Conservation (phyloP, 2,888 invertebrate genomes). For the Ptilodon capucinus region DNA sequence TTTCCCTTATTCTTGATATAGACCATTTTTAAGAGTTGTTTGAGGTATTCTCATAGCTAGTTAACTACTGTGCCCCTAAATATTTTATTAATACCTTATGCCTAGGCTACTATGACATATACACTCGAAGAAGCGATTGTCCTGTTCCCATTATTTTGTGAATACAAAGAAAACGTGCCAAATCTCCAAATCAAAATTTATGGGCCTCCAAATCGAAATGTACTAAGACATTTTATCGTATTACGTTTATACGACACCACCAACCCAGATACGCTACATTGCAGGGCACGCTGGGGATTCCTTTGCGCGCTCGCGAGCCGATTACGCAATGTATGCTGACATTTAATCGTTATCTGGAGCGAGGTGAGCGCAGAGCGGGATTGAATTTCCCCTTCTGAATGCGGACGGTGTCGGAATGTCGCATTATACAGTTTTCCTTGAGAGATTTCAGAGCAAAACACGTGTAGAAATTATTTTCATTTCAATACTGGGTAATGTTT, state of each 20-base stretch:
- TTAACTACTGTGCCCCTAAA: too few species aligned
- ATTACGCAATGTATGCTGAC: conserved; percentile 24
- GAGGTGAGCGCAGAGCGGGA: conserved; percentile 5
- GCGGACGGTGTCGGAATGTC: conserved; percentile 8
- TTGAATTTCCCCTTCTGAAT: conserved; percentile 17
- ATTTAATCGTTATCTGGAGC: conserved; percentile 16
- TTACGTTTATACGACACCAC: background rate
- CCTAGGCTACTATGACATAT: too few species aligned
- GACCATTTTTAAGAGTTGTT: too few species aligned
- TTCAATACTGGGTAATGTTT: too few species aligned
- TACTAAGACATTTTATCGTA: conserved; percentile 5
- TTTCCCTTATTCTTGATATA: too few species aligned
- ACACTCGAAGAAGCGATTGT: too few species aligned
- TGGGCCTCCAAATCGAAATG: background rate
- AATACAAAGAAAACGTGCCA: too few species aligned
- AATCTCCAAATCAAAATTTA: background rate
- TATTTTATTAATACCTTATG: too few species aligned
- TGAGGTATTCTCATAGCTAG: too few species aligned
- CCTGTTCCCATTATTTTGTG: too few species aligned
- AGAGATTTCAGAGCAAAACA: background rate
- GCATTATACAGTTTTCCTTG: conserved; percentile 2
- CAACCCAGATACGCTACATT: conserved; percentile 11
- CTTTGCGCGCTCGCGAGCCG: conserved; percentile 6
- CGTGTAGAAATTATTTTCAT: too few species aligned
- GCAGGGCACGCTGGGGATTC: conserved; percentile 12